These are phyloP conservation scores for Thumatha senex DNA, from an alignment of 2,888 invertebrate genomes.

Conservation along the genomic window DNA sequence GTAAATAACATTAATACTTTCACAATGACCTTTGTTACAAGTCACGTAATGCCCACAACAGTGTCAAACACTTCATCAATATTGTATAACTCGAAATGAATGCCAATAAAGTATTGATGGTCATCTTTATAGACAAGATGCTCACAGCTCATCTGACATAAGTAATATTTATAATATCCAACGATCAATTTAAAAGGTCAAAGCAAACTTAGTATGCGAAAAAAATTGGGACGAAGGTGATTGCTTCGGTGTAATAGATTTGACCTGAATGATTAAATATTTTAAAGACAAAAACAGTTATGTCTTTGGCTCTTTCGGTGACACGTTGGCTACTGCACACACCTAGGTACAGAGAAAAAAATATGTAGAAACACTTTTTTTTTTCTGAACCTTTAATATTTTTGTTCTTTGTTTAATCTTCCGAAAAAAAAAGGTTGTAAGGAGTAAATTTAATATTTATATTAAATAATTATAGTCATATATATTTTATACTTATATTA, in stretches of 20 bases:
- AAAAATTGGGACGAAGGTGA: conserved; percentile 20
- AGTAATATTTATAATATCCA: conserved; percentile 12
- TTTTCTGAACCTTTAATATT: too few species aligned
- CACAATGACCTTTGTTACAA: conserved; percentile 6
- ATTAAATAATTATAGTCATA: too few species aligned
- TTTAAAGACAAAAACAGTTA: background rate
- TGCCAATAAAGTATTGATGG: background rate
- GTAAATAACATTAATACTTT: conserved; percentile 2
- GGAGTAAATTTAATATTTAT: too few species aligned
- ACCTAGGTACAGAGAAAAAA: background rate
- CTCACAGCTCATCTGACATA: conserved; percentile 2
- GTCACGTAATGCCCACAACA: background rate
- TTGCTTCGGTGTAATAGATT: conserved; percentile 9
- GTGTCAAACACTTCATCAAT: background rate
- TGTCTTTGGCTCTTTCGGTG: too few species aligned
- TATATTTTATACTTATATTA: too few species aligned
- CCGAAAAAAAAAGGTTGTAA: too few species aligned
- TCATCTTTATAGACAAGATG: background rate
- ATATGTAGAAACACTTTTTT: too few species aligned
- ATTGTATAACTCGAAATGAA: conserved; percentile 5
- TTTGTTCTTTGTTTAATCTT: too few species aligned
- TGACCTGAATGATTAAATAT: conserved; percentile 13
- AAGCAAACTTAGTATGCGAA: conserved; percentile 9
- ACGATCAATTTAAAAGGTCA: conserved; percentile 9
- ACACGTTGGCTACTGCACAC: too few species aligned